Percentiles rank a stretch among this genome's conserved stretches.
These are phyloP conservation scores for Brachylomia viminalis DNA, from an alignment of 2,888 invertebrate species.

Conservation along the genomic window DNA sequence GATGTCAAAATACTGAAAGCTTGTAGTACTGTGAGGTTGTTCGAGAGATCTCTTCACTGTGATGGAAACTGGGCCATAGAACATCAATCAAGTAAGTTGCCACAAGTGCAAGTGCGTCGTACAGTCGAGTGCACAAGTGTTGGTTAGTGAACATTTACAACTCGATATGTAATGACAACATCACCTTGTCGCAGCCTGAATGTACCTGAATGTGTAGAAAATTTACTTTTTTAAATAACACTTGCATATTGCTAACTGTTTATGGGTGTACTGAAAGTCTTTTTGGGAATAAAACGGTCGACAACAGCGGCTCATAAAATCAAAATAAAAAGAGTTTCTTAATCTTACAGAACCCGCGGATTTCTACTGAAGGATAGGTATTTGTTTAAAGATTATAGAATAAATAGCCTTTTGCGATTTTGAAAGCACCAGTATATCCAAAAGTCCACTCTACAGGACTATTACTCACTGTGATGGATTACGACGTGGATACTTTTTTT, in stretches of 20 bases:
- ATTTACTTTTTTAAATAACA: constrained; percentile 12
- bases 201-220: constrained; percentile 72
- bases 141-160: constrained; percentile 58
- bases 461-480: neutral
- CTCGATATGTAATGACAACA: constrained; percentile 53
- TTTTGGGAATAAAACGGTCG: neutral
- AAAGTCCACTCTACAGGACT: neutral
- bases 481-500: too few relatives aligned
- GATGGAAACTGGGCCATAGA: constrained; percentile 4
- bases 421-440: neutral
- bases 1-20: neutral
- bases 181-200: constrained; percentile 77
- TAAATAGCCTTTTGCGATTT: neutral
- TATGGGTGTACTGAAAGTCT: neutral
- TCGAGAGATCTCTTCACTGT: neutral
- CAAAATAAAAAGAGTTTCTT: neutral
- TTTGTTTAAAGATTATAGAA: neutral
- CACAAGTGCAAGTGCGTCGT: constrained; percentile 43
- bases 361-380: neutral
- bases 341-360: neutral
- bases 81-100: constrained; percentile 26
- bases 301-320: neutral
- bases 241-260: neutral
- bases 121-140: constrained; percentile 44
- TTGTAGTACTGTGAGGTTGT: neutral